phyloP scores from a whole-genome alignment of 2,113 vertebrate genomes.

The Perca flavescens region DNA sequence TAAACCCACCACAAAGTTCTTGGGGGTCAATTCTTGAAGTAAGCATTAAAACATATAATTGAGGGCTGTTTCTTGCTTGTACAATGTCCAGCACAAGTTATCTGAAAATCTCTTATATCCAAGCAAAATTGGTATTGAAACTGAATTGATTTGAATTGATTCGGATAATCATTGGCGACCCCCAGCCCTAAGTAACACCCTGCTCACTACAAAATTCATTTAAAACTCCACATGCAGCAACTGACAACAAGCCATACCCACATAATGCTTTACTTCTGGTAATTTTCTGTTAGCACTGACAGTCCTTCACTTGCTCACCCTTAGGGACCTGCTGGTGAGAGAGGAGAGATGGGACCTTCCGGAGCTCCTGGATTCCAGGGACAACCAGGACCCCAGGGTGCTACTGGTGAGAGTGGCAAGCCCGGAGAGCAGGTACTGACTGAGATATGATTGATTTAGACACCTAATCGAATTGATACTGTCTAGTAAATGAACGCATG shows the following conservation, averaged over 20 bases:
- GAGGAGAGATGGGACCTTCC: conserved; percentile 93
- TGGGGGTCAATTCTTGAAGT: too few species aligned
- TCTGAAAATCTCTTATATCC: too few species aligned
- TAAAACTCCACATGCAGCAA: too few species aligned
- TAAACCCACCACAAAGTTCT: too few species aligned
- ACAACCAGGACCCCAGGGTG: conserved; percentile 94
- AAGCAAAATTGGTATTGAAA: too few species aligned
- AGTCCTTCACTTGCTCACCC: background rate
- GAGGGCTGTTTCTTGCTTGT: too few species aligned
- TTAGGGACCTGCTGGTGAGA: conserved; percentile 95
- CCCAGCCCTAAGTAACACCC: too few species aligned
- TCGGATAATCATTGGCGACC: too few species aligned
- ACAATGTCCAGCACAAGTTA: too few species aligned
- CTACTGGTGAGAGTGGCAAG: conserved; percentile 91
- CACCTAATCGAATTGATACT: background rate
- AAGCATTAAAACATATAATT: too few species aligned
- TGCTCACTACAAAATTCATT: too few species aligned
- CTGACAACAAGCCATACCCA: background rate
- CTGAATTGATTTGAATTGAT: too few species aligned
- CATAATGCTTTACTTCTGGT: background rate
- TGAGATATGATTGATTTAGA: background rate
- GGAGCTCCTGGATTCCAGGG: conserved; percentile 96
- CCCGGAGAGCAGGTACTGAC: conserved; percentile 93
- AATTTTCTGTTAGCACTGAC: background rate
- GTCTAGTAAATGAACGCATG: background rate